Evolutionary conservation across 2,797 vertebrate species (phyloP).

Genomic region (Nyctalus aviator): DNA sequence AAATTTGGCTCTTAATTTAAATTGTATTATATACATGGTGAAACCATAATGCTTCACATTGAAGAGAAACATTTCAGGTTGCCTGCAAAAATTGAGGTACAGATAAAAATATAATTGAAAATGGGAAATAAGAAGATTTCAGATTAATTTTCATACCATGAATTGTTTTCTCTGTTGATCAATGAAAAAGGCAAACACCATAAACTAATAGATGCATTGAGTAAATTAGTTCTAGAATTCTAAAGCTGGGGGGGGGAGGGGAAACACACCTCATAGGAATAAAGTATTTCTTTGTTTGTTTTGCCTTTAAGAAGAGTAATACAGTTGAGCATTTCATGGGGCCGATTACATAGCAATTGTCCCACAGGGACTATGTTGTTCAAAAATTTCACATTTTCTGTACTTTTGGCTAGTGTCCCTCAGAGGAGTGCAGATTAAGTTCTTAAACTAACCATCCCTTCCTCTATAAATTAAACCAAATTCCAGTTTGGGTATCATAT

Average conservation of each 20-base stretch:
- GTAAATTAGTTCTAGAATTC: not conserved
- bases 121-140: not conserved
- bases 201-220: not conserved
- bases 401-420: constrained; percentile 38
- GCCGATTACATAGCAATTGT: constrained; percentile 2
- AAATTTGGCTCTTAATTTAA: constrained; percentile 46
- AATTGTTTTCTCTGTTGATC: constrained; percentile 4
- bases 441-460: constrained; percentile 16
- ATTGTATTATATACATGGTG: not conserved
- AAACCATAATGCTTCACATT: constrained; percentile 4
- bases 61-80: constrained; percentile 14
- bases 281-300: not conserved
- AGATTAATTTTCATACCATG: constrained; percentile 29
- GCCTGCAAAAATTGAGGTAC: not conserved
- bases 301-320: not conserved
- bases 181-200: constrained; percentile 12
- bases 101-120: constrained; percentile 36
- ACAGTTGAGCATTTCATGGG: not conserved
- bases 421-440: not conserved
- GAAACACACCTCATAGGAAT: not conserved
- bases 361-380: constrained; percentile 9
- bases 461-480: constrained; percentile 65
- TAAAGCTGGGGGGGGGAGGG: not conserved
- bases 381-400: constrained; percentile 61
- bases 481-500: constrained; percentile 39